Conservation (phyloP, 2,888 invertebrate genomes). For the Subacronicta megacephala region DNA sequence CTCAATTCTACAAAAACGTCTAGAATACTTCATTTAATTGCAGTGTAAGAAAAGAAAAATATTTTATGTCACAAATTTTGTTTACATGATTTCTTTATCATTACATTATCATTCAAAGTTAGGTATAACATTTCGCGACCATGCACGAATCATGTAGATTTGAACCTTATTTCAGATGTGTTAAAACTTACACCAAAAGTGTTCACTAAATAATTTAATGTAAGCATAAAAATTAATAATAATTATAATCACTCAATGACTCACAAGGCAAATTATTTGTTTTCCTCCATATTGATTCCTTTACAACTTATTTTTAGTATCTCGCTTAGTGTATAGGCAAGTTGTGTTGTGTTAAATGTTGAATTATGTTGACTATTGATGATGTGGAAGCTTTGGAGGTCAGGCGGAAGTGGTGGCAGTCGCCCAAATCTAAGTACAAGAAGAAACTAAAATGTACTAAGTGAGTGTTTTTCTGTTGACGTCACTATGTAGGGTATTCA, state of each 20-base stretch:
- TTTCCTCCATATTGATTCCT: conserved; percentile 45
- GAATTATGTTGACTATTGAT: conserved; percentile 64
- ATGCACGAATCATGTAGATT: background rate
- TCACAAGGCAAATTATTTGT: conserved; percentile 29
- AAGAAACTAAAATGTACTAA: conserved; percentile 63
- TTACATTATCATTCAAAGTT: no score
- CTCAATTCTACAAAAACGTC: no score
- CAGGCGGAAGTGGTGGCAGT: conserved; percentile 79
- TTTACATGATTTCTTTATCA: no score
- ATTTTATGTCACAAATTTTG: no score
- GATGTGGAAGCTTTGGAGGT: conserved; percentile 75
- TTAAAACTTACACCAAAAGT: background rate
- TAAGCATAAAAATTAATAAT: conserved; percentile 1
- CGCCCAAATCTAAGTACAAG: conserved; percentile 71
- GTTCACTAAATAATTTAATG: background rate
- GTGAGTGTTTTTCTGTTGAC: conserved; percentile 55
- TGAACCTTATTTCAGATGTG: background rate
- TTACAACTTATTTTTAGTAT: conserved; percentile 45
- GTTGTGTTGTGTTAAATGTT: conserved; percentile 59
- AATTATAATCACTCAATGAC: conserved; percentile 13
- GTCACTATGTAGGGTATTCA: background rate
- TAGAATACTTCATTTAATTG: no score
- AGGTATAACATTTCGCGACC: background rate
- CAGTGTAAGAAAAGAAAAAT: no score
- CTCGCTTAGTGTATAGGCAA: conserved; percentile 20